Conservation (phyloP, 2,888 invertebrate genomes). For the Melanostoma scalare region DNA sequence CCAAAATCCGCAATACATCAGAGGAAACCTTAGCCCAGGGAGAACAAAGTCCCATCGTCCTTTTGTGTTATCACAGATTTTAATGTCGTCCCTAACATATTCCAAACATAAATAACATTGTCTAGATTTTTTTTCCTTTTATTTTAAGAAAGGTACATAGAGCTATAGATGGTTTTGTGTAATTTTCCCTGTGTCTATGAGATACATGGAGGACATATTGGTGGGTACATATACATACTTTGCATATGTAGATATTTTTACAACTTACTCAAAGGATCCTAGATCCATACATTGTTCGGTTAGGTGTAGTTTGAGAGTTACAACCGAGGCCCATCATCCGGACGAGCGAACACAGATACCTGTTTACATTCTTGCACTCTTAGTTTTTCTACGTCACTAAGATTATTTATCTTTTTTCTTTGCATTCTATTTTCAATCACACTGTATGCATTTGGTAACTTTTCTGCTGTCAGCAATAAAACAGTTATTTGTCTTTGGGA, state of each 20-base stretch:
- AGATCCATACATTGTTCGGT: no score
- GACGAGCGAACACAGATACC: not conserved
- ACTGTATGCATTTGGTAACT: no score
- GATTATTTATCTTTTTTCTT: no score
- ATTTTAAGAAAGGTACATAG: not conserved
- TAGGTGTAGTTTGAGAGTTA: no score
- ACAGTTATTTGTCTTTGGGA: no score
- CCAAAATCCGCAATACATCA: conserved; percentile 59
- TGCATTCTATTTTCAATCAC: no score
- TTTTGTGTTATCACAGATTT: conserved; percentile 69
- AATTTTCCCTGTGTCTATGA: conserved; percentile 45
- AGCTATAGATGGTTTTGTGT: conserved; percentile 9
- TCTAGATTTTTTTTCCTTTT: conserved; percentile 19
- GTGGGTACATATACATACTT: conserved; percentile 33
- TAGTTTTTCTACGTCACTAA: no score
- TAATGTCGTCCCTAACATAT: conserved; percentile 64
- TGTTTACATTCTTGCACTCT: no score
- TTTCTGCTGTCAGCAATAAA: no score
- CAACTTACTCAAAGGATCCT: conserved; percentile 14
- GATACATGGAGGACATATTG: not conserved
- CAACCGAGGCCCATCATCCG: no score
- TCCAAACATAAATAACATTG: conserved; percentile 67
- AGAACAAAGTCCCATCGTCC: conserved; percentile 43
- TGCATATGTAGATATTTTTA: conserved; percentile 65
- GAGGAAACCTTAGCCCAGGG: conserved; percentile 6